These are phyloP conservation scores for Callimorpha dominula DNA, from an alignment of 2,888 invertebrate genomes.

Conservation along the genomic window DNA sequence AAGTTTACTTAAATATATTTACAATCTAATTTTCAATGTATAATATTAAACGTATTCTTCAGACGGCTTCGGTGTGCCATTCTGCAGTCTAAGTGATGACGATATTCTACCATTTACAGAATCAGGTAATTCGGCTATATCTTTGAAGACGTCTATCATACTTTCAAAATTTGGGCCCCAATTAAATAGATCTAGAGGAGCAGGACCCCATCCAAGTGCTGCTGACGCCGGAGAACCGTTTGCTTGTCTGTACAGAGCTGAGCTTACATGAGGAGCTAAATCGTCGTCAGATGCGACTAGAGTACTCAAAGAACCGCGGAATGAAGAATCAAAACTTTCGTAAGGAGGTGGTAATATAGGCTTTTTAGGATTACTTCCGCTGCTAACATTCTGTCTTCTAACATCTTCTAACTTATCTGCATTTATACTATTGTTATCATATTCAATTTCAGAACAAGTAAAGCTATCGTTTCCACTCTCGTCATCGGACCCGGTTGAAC, in stretches of 20 bases:
- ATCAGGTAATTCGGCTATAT: slow-evolving; percentile 97
- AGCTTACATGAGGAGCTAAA: slow-evolving; percentile 92
- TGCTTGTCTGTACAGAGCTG: slow-evolving; percentile 92
- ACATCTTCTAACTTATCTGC: slow-evolving; percentile 91
- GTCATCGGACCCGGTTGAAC: slow-evolving; percentile 93
- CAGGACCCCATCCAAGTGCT: slow-evolving; percentile 95
- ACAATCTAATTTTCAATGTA: slow-evolving; percentile 44
- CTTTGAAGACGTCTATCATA: slow-evolving; percentile 97
- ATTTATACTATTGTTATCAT: slow-evolving; percentile 95
- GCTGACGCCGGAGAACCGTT: slow-evolving; percentile 93
- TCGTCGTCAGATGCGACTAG: slow-evolving; percentile 98
- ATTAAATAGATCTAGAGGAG: slow-evolving; percentile 90
- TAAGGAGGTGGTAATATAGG: slow-evolving; percentile 93
- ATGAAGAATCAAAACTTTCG: slow-evolving; percentile 97
- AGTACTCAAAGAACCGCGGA: slow-evolving; percentile 97
- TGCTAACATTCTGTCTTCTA: slow-evolving; percentile 86
- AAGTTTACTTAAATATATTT: slow-evolving; percentile 53
- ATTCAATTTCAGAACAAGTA: slow-evolving; percentile 99
- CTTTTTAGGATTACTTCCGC: slow-evolving; percentile 85
- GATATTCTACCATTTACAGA: slow-evolving; percentile 91
- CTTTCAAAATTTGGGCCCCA: slow-evolving; percentile 99
- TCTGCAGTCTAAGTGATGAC: slow-evolving; percentile 91
- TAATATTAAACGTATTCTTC: slow-evolving; percentile 93
- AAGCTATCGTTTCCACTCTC: slow-evolving; percentile 99
- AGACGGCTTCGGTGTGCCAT: slow-evolving; percentile 93